These are phyloP conservation scores for Holothuria leucospilota DNA, from an alignment of 53 echinoderm and acorn worm genomes.

Conservation along the genomic window DNA sequence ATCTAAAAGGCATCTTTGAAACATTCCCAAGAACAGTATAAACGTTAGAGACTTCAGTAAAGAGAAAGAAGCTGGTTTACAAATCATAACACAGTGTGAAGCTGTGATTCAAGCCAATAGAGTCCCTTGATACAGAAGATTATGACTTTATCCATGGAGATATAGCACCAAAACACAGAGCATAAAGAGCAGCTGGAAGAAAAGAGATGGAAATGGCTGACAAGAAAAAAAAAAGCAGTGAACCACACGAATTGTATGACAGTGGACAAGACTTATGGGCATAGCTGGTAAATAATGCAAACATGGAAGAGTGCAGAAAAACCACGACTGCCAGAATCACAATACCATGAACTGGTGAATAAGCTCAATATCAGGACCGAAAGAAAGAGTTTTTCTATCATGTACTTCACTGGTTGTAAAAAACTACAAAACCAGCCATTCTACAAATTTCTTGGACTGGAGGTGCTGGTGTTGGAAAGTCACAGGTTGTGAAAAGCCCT, in stretches of 20 bases:
- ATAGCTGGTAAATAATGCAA: constrained; percentile 33
- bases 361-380: constrained; percentile 51
- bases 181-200: constrained; percentile 29
- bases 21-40: constrained; percentile 59
- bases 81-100: constrained; percentile 33
- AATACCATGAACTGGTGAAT: constrained; percentile 46
- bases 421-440: constrained; percentile 43
- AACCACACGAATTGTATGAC: too few relatives aligned
- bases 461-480: constrained; percentile 67
- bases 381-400: constrained; percentile 64
- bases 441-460: constrained; percentile 55
- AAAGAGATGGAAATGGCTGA: neutral
- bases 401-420: constrained; percentile 48
- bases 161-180: constrained; percentile 53
- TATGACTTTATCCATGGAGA: neutral
- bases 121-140: neutral
- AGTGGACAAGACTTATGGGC: constrained; percentile 31
- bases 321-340: constrained; percentile 41
- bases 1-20: constrained; percentile 38
- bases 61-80: constrained; percentile 40
- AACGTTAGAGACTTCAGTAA: neutral
- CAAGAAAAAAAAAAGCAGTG: neutral
- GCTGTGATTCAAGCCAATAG: constrained; percentile 3
- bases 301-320: constrained; percentile 26
- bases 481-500: constrained; percentile 44